phyloP scores from a whole-genome alignment of 2,888 invertebrate genomes.

The Ecdyonurus torrentis region DNA sequence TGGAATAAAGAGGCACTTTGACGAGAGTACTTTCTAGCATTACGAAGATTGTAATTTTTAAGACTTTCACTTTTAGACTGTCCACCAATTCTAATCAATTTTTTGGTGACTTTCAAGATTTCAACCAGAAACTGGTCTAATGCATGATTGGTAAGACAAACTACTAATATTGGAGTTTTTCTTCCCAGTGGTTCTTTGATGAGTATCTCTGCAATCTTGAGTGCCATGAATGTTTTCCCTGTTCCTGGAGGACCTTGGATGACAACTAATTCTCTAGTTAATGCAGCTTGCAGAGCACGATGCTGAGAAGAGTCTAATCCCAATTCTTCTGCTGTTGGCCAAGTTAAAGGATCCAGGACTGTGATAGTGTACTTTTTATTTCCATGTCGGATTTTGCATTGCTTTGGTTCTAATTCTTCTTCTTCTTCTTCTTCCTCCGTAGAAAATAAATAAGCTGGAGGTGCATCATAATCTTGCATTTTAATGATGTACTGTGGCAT shows the following conservation, averaged over 20 bases:
- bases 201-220: slow-evolving; percentile 52
- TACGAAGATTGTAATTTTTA: slow-evolving; percentile 19
- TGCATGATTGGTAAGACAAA: slow-evolving; percentile 76
- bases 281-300: slow-evolving; percentile 44
- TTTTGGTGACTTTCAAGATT: slow-evolving; percentile 36
- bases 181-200: slow-evolving; percentile 21
- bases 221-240: slow-evolving; percentile 66
- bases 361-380: background rate
- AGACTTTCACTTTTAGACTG: slow-evolving; percentile 43
- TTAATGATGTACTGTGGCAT: slow-evolving; percentile 50
- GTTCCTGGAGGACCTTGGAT: slow-evolving; percentile 84
- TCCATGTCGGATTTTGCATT: background rate
- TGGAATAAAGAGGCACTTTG: too few species aligned
- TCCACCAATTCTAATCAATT: slow-evolving; percentile 50
- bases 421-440: slow-evolving; percentile 1
- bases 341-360: slow-evolving; percentile 18
- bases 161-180: slow-evolving; percentile 49
- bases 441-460: slow-evolving; percentile 26
- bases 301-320: slow-evolving; percentile 48
- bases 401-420: slow-evolving; percentile 8
- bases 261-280: slow-evolving; percentile 53
- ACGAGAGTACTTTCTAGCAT: too few species aligned
- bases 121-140: slow-evolving; percentile 72
- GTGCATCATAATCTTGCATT: slow-evolving; percentile 20
- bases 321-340: slow-evolving; percentile 31